Percentiles rank a stretch among this genome's conserved stretches.
Evolutionary conservation across 92 coral and sea anemone genomes (phyloP).

Genomic region (Parazoanthus darwini): DNA sequence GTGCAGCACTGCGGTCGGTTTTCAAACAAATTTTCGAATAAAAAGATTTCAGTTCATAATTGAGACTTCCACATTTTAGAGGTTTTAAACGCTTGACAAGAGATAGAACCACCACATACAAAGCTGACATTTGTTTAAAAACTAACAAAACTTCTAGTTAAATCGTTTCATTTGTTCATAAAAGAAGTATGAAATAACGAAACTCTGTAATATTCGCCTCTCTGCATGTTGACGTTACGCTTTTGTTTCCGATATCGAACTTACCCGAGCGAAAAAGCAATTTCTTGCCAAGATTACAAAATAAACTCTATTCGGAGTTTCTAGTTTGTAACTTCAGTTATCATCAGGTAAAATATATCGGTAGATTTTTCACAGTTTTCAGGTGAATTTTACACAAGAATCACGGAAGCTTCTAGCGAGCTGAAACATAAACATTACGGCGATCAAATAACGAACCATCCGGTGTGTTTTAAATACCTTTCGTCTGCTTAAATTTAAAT

Average conservation of each 20-base stretch:
- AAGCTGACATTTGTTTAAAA: neutral
- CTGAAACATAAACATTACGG: slow-evolving; percentile 13
- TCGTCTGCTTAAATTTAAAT: neutral
- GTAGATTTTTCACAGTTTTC: neutral
- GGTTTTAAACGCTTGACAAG: neutral
- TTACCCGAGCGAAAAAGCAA: slow-evolving; percentile 5
- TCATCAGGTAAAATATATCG: neutral
- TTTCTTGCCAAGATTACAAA: neutral
- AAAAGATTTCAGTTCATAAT: neutral
- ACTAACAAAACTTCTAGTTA: neutral
- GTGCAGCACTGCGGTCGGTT: slow-evolving; percentile 27
- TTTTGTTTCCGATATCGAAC: slow-evolving; percentile 13
- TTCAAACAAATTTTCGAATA: slow-evolving; percentile 21
- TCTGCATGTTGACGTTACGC: slow-evolving; percentile 14
- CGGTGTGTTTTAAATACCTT: neutral
- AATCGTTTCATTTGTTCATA: neutral
- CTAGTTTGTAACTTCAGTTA: neutral
- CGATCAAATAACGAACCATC: slow-evolving; percentile 25
- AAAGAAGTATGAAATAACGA: neutral
- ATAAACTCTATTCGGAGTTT: neutral
- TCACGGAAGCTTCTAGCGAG: neutral
- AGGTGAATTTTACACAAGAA: neutral
- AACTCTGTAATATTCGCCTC: neutral
- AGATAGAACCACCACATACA: neutral
- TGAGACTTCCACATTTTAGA: slow-evolving; percentile 7